Conservation (phyloP, 2,113 vertebrate genomes). For the Empidonax alnorum region DNA sequence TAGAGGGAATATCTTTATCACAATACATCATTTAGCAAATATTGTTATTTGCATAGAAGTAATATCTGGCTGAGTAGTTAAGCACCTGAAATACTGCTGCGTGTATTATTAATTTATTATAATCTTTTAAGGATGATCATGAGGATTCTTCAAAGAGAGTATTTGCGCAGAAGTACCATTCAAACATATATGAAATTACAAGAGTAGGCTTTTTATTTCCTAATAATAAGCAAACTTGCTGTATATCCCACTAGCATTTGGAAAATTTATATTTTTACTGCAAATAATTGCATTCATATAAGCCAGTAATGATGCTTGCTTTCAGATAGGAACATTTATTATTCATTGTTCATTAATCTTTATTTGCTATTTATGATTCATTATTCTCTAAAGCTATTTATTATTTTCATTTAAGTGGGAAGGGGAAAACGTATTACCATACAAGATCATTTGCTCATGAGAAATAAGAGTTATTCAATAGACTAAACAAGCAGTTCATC, state of each 20-base stretch:
- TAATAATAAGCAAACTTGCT: not conserved
- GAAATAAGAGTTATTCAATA: not conserved
- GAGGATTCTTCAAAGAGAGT: not conserved
- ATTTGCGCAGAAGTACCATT: not conserved
- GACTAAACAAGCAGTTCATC: not conserved
- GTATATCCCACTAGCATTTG: not conserved
- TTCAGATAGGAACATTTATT: not conserved
- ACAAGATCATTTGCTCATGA: not conserved
- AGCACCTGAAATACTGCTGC: not conserved
- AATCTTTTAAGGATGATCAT: not conserved
- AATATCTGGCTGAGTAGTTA: not conserved
- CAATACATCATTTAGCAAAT: not conserved
- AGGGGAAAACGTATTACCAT: not conserved
- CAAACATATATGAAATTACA: not conserved
- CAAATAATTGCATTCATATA: not conserved
- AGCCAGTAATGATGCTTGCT: not conserved
- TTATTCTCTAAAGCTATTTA: not conserved
- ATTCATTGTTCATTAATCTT: not conserved
- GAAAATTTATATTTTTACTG: not conserved
- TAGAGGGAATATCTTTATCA: not conserved
- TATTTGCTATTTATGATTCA: not conserved
- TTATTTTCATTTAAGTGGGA: not conserved
- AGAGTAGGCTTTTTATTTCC: not conserved
- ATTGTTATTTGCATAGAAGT: not conserved
- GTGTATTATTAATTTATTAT: not conserved